Conservation (phyloP, 2,888 invertebrate species). For the Cosmia trapezina region DNA sequence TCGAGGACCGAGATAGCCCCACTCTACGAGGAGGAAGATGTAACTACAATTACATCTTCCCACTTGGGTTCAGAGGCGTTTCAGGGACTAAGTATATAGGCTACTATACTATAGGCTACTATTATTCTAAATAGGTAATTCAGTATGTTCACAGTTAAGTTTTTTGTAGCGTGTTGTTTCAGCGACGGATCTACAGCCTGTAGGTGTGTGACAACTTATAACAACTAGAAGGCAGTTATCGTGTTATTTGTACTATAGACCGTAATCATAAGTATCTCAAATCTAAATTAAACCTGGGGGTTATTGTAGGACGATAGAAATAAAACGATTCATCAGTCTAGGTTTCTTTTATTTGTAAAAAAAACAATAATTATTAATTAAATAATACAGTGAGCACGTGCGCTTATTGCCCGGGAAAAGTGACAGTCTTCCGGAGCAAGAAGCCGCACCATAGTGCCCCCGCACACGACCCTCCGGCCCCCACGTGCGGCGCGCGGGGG, state of each 20-base stretch:
- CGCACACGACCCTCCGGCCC: constrained; percentile 45
- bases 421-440: constrained; percentile 89
- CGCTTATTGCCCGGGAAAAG: constrained; percentile 90
- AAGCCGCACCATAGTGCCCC: constrained; percentile 76
- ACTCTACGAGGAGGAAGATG: no score
- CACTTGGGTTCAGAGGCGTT: no score
- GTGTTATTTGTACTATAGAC: not conserved
- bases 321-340: constrained; percentile 84
- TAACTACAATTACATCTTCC: no score
- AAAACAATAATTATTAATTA: constrained; percentile 83
- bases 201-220: not conserved
- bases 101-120: no score
- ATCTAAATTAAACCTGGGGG: not conserved
- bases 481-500: not conserved
- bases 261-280: not conserved
- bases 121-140: not conserved
- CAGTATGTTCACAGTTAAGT: not conserved
- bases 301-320: constrained; percentile 44
- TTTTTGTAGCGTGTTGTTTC: not conserved
- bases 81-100: no score
- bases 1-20: no score
- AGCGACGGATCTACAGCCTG: no score
- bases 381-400: constrained; percentile 87
- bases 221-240: not conserved
- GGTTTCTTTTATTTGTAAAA: constrained; percentile 89